A percentile compares a stretch with the other conserved stretches of the same genome.
Conservation (phyloP, 2,113 vertebrate genomes). For the Eulacestoma nigropectus region DNA sequence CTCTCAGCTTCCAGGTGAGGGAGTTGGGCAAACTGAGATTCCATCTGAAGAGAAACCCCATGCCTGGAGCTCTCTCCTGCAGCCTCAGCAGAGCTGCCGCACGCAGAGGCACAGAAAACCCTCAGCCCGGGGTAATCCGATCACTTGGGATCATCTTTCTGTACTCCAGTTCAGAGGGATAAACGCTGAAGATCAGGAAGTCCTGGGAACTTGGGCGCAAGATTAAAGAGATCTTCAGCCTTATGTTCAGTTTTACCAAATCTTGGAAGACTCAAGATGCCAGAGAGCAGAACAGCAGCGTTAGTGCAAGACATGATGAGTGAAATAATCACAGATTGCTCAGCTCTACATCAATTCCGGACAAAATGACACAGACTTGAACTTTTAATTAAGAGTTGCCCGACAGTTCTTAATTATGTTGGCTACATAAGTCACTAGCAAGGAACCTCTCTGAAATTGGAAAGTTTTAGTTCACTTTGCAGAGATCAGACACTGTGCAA, state of each 20-base stretch:
- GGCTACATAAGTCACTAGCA: neutral
- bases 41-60: neutral
- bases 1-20: constrained; percentile 4
- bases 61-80: neutral
- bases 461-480: constrained; percentile 8
- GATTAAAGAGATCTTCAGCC: neutral
- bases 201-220: neutral
- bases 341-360: neutral
- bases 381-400: constrained; percentile 1
- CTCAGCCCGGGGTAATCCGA: neutral
- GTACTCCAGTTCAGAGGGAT: neutral
- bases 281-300: neutral
- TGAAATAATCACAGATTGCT: constrained; percentile 15
- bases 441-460: neutral
- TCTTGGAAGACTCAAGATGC: neutral
- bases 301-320: neutral
- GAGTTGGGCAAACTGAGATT: constrained; percentile 15
- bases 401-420: neutral
- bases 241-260: neutral
- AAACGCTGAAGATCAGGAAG: neutral
- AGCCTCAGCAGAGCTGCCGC: neutral
- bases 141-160: neutral
- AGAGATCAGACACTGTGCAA: neutral
- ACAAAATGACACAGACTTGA: neutral
- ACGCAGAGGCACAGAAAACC: neutral